A percentile compares a stretch with the other conserved stretches of the same genome.
These are phyloP conservation scores for Drosophila cognata DNA, from an alignment of 2,888 invertebrate genomes.

Conservation along the genomic window DNA sequence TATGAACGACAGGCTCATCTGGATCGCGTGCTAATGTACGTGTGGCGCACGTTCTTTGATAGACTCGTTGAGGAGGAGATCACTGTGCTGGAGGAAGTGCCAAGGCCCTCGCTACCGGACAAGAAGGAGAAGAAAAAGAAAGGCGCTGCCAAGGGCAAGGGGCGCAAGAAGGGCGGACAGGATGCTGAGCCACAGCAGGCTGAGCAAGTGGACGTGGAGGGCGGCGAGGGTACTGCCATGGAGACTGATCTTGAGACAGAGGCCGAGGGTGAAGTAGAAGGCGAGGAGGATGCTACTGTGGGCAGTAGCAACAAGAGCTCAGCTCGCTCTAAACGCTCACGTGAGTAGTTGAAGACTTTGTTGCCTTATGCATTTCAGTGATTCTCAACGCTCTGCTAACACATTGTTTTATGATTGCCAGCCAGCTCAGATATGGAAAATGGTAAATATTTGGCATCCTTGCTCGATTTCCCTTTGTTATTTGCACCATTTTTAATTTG, in stretches of 20 bases:
- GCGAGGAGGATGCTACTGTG: conserved; percentile 63
- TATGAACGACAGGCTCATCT: conserved; percentile 85
- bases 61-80: conserved; percentile 91
- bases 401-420: conserved; percentile 45
- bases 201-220: conserved; percentile 42
- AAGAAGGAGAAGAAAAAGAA: conserved; percentile 80
- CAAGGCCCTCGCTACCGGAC: conserved; percentile 84
- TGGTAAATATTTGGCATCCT: conserved; percentile 77
- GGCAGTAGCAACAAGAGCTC: conserved; percentile 77
- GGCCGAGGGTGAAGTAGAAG: conserved; percentile 62
- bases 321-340: conserved; percentile 57
- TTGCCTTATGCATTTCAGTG: neutral
- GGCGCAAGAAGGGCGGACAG: conserved; percentile 62
- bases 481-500: conserved; percentile 64
- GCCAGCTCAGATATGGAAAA: conserved; percentile 84
- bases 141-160: conserved; percentile 51
- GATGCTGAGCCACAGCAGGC: conserved; percentile 35
- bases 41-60: conserved; percentile 90
- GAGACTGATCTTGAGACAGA: conserved; percentile 62
- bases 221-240: conserved; percentile 39
- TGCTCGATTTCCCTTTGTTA: conserved; percentile 37
- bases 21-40: conserved; percentile 88
- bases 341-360: conserved; percentile 53
- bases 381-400: conserved; percentile 16
- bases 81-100: conserved; percentile 88